phyloP scores from a whole-genome alignment of 2,797 vertebrate genomes.

The Nyctalus aviator region DNA sequence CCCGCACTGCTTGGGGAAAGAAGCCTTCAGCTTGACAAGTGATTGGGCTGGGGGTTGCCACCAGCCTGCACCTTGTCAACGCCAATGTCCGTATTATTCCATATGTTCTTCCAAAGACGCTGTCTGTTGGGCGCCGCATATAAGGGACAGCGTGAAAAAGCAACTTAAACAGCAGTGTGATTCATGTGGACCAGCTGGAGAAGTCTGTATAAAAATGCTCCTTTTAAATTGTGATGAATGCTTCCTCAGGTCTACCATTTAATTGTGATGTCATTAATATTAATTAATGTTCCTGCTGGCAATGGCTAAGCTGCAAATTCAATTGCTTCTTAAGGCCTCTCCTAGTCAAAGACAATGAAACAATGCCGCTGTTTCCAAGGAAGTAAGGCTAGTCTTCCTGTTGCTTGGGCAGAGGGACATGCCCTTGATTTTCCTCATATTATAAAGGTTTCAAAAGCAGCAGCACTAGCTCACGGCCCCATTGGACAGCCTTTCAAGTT shows the following conservation, averaged over 20 bases:
- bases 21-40: neutral
- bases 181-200: neutral
- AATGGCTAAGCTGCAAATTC: neutral
- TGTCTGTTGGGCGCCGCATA: neutral
- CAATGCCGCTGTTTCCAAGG: neutral
- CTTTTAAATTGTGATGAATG: conserved; percentile 49
- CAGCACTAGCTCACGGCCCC: neutral
- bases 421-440: neutral
- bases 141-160: neutral
- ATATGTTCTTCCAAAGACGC: neutral
- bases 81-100: neutral
- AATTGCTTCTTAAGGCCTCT: conserved; percentile 5
- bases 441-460: neutral
- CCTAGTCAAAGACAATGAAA: conserved; percentile 25
- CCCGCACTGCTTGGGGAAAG: neutral
- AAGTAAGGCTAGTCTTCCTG: conserved; percentile 26
- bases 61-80: neutral
- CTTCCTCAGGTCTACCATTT: conserved; percentile 34
- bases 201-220: conserved; percentile 13
- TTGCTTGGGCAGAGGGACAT: neutral
- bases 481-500: neutral
- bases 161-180: neutral
- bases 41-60: neutral
- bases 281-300: conserved; percentile 34
- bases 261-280: conserved; percentile 10